Conservation (phyloP, 2,113 vertebrate genomes). For the Montifringilla adamsi region DNA sequence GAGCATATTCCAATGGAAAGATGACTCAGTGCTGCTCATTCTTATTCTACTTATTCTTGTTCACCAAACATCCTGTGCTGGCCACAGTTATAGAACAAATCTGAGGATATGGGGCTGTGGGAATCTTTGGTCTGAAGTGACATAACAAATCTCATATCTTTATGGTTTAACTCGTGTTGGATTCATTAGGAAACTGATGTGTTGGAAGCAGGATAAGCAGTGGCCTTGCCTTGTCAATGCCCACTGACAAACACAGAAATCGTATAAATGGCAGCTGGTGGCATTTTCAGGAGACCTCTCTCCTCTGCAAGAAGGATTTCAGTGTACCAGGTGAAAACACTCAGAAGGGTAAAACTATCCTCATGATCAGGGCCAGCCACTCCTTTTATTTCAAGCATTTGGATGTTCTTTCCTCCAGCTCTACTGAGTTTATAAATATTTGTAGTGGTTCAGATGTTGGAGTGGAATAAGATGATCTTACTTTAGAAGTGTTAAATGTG, state of each 20-base stretch:
- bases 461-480: not conserved
- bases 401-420: not conserved
- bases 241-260: not conserved
- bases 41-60: not conserved
- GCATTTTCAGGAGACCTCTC: not conserved
- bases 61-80: not conserved
- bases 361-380: not conserved
- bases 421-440: conserved; percentile 1
- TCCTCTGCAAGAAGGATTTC: not conserved
- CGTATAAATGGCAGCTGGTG: not conserved
- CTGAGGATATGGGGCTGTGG: not conserved
- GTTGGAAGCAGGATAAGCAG: not conserved
- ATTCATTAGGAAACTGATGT: not conserved
- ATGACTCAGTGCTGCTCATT: not conserved
- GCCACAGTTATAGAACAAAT: not conserved
- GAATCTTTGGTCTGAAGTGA: not conserved
- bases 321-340: not conserved
- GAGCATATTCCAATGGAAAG: not conserved
- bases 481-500: not conserved
- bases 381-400: not conserved
- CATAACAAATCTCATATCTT: not conserved
- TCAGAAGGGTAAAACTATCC: not conserved
- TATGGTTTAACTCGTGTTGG: not conserved
- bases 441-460: not conserved
- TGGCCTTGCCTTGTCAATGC: not conserved